These are phyloP conservation scores for Phalloptychus januarius DNA, from an alignment of 2,797 vertebrate genomes.

Conservation along the genomic window DNA sequence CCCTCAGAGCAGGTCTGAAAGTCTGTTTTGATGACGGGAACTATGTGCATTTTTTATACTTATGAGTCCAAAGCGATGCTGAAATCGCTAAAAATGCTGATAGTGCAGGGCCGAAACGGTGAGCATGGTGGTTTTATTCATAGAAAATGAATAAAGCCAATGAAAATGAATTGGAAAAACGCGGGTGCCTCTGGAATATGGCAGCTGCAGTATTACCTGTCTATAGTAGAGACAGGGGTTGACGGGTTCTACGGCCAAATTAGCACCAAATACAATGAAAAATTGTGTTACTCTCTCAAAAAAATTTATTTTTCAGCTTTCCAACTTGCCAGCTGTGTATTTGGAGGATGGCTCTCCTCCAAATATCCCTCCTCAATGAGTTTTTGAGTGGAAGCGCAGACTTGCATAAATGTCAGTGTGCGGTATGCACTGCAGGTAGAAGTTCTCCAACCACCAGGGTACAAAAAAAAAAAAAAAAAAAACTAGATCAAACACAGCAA, in stretches of 20 bases:
- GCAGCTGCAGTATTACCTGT: background rate
- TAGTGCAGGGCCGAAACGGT: background rate
- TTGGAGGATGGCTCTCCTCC: conserved; percentile 26
- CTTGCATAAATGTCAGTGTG: conserved; percentile 7
- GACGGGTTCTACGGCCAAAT: background rate
- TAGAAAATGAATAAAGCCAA: background rate
- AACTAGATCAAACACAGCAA: conserved; percentile 65
- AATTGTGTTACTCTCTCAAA: background rate
- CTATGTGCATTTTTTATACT: background rate
- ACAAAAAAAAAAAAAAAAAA: conserved; percentile 1
- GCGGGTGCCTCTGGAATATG: background rate
- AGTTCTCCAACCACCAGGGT: conserved; percentile 22
- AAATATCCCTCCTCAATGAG: background rate
- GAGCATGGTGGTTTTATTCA: background rate
- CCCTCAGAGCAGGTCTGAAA: background rate
- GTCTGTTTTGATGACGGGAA: background rate
- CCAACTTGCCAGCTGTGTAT: conserved; percentile 22
- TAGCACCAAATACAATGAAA: background rate
- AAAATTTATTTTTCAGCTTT: background rate
- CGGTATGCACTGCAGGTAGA: conserved; percentile 51
- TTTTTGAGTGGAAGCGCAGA: conserved; percentile 3
- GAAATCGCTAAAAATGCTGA: background rate
- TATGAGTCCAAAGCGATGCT: background rate
- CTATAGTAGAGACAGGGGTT: background rate
- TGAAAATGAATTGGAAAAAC: background rate